Evolutionary conservation across 1,140 invertebrate genomes (phyloP).

Genomic region (Leptopilina boulardi): DNA sequence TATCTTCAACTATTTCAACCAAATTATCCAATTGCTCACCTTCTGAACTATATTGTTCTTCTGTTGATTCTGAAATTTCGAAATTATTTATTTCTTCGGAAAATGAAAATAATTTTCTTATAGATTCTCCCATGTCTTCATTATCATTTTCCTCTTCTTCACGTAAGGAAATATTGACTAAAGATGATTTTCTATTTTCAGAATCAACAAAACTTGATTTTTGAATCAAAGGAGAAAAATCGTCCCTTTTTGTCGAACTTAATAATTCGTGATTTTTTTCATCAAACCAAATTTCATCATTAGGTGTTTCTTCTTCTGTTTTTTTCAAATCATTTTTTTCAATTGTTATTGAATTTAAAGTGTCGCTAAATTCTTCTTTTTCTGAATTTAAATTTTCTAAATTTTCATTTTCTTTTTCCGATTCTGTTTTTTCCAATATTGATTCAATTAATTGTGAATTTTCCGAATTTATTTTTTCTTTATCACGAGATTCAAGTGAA

Average conservation of each 20-base stretch:
- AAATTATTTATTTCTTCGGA: conserved; percentile 37
- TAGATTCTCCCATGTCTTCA: conserved; percentile 42
- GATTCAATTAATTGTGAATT: not conserved
- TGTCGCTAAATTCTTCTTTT: conserved; percentile 33
- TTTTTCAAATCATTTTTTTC: conserved; percentile 8
- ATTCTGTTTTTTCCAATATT: conserved; percentile 50
- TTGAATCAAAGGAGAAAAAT: too few species aligned
- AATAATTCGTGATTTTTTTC: too few species aligned
- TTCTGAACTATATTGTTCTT: conserved; percentile 62
- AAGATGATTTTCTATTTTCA: not conserved
- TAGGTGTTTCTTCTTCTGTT: not conserved
- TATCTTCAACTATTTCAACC: conserved; percentile 62
- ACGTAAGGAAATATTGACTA: conserved; percentile 32
- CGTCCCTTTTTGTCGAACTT: too few species aligned
- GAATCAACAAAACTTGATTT: too few species aligned
- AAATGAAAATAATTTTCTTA: too few species aligned
- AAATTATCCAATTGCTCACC: conserved; percentile 69
- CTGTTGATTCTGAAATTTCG: conserved; percentile 40
- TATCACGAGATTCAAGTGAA: conserved; percentile 55
- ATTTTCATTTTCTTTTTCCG: conserved; percentile 62
- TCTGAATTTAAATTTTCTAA: conserved; percentile 42
- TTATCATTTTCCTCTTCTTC: conserved; percentile 43
- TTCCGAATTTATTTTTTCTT: conserved; percentile 34
- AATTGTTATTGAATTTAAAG: conserved; percentile 24
- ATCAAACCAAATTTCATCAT: not conserved